Evolutionary conservation across 37 sponge, comb jelly and placozoan genomes (phyloP).

Genomic region (Mnemiopsis leidyi): DNA sequence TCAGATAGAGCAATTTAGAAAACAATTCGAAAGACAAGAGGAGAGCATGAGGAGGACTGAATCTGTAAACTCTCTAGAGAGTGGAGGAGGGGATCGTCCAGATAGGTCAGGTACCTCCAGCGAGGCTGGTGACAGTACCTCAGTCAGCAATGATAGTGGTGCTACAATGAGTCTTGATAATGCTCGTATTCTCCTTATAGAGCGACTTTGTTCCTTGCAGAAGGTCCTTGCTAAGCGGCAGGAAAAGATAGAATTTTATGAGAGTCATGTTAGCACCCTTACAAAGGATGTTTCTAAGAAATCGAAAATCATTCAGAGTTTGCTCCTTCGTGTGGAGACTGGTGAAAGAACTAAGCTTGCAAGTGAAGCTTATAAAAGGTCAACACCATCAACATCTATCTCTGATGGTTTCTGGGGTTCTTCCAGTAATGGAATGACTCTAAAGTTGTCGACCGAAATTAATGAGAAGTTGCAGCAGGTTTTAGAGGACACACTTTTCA

Average conservation of each 20-base stretch:
- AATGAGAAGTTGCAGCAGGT: slow-evolving; percentile 54
- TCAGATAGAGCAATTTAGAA: slow-evolving; percentile 36
- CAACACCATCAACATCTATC: not conserved
- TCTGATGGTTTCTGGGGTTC: not conserved
- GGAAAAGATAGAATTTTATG: slow-evolving; percentile 53
- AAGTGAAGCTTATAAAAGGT: slow-evolving; percentile 3
- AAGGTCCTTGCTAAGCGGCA: slow-evolving; percentile 14
- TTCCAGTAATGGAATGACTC: slow-evolving; percentile 24
- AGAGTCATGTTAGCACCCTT: slow-evolving; percentile 30
- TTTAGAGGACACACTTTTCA: slow-evolving; percentile 39
- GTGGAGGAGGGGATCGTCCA: not conserved
- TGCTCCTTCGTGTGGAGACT: slow-evolving; percentile 32
- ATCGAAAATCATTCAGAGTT: not conserved
- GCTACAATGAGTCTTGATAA: not conserved
- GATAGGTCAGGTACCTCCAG: not conserved
- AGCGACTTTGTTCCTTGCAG: slow-evolving; percentile 32
- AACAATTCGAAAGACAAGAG: slow-evolving; percentile 18
- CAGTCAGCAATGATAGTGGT: slow-evolving; percentile 1
- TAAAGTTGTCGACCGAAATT: slow-evolving; percentile 15
- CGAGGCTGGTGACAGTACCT: not conserved
- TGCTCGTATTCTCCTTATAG: not conserved
- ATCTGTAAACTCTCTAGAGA: slow-evolving; percentile 3
- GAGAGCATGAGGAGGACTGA: slow-evolving; percentile 46
- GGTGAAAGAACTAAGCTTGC: slow-evolving; percentile 27
- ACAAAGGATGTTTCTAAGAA: slow-evolving; percentile 6